These are phyloP conservation scores for Pipra filicauda DNA, from an alignment of 2,113 vertebrate species.

Conservation along the genomic window DNA sequence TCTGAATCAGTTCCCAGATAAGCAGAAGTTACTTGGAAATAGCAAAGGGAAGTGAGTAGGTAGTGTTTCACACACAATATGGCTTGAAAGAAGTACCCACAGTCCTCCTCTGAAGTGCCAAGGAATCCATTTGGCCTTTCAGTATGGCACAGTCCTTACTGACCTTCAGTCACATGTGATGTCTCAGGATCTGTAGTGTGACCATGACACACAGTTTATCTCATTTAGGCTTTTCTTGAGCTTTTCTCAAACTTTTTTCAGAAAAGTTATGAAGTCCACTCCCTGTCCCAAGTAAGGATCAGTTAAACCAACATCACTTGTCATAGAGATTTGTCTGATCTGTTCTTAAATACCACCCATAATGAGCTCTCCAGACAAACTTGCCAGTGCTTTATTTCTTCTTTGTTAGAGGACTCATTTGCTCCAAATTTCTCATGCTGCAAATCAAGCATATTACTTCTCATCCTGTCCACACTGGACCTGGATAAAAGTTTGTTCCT, in stretches of 20 bases:
- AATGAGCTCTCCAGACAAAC: constrained; percentile 10
- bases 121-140: background rate
- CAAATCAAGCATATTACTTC: background rate
- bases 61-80: background rate
- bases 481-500: background rate
- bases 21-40: background rate
- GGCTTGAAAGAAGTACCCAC: background rate
- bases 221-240: background rate
- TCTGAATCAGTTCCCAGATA: background rate
- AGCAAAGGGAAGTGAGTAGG: background rate
- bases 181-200: background rate
- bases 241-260: background rate
- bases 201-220: background rate
- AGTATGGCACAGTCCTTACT: background rate
- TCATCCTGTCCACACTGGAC: background rate
- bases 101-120: background rate
- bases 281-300: background rate
- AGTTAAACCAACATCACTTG: background rate
- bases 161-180: background rate
- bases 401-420: background rate
- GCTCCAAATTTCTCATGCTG: background rate
- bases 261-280: background rate
- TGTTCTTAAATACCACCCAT: background rate
- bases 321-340: background rate
- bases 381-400: background rate